phyloP scores from a whole-genome alignment of 2,113 vertebrate species.

The Trinectes maculatus region DNA sequence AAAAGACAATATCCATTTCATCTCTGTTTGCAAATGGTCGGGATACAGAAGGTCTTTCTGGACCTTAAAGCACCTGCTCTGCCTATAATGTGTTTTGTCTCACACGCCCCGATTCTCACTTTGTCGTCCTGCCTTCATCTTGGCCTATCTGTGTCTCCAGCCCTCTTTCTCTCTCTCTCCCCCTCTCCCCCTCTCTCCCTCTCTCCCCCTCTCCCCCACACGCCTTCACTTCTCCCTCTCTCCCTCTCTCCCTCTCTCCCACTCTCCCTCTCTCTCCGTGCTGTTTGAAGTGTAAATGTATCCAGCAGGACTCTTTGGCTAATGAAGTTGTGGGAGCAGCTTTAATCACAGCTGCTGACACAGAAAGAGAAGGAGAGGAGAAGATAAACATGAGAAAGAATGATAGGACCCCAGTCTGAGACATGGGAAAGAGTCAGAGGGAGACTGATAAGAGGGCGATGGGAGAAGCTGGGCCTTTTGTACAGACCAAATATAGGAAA shows the following conservation, averaged over 20 bases:
- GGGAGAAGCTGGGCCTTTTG: background rate
- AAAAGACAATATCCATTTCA: too few species aligned
- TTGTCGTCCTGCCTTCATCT: background rate
- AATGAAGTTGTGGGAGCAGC: conserved; percentile 50
- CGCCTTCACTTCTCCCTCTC: background rate
- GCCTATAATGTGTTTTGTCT: too few species aligned
- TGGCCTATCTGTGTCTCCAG: background rate
- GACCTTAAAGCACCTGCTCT: too few species aligned
- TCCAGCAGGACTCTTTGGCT: conserved; percentile 52
- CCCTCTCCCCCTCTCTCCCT: background rate
- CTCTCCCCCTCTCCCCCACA: too few species aligned
- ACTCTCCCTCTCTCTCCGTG: background rate
- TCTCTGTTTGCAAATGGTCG: too few species aligned
- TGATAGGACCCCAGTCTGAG: background rate
- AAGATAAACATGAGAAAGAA: background rate
- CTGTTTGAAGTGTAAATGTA: conserved; percentile 69
- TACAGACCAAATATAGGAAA: background rate
- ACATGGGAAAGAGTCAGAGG: background rate
- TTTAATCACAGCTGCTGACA: conserved; percentile 38
- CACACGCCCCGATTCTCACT: background rate
- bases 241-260: too few species aligned
- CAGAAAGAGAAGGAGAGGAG: background rate
- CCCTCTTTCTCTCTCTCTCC: too few species aligned
- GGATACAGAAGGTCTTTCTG: too few species aligned
- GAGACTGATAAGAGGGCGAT: background rate